These are phyloP conservation scores for Trichogramma pretiosum DNA, from an alignment of 1,140 invertebrate species.

Conservation along the genomic window DNA sequence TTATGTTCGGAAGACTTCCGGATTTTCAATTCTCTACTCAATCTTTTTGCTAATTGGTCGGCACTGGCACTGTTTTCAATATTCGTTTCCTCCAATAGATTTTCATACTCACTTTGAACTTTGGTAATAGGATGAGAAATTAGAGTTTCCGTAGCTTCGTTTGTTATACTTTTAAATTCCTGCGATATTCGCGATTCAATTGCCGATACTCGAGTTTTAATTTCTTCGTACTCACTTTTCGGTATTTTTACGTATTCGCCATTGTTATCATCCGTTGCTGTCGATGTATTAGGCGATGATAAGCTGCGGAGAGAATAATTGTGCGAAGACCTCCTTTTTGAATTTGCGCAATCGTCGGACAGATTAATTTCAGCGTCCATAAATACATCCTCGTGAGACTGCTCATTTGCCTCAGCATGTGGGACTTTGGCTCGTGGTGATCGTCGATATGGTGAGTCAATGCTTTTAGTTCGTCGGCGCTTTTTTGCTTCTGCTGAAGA, in stretches of 20 bases:
- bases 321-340: slow-evolving; percentile 17
- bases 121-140: slow-evolving; percentile 30
- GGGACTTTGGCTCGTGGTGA: slow-evolving; percentile 22
- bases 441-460: slow-evolving; percentile 20
- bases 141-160: slow-evolving; percentile 21
- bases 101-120: slow-evolving; percentile 62
- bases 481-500: slow-evolving; percentile 25
- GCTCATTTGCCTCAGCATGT: slow-evolving; percentile 17
- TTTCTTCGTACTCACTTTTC: slow-evolving; percentile 66
- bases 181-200: slow-evolving; percentile 61
- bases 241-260: slow-evolving; percentile 57
- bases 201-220: slow-evolving; percentile 60
- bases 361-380: slow-evolving; percentile 38
- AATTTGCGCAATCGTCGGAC: slow-evolving; percentile 29
- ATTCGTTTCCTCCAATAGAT: slow-evolving; percentile 59
- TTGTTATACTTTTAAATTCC: slow-evolving; percentile 51
- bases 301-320: slow-evolving; percentile 12
- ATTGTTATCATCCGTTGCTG: not conserved
- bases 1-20: slow-evolving; percentile 56
- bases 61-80: slow-evolving; percentile 50
- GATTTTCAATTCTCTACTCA: slow-evolving; percentile 66
- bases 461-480: slow-evolving; percentile 25
- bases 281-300: not conserved
- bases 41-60: slow-evolving; percentile 58
- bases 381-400: slow-evolving; percentile 30